A percentile compares a stretch with the other conserved stretches of the same genome.
Conservation (phyloP, 2,797 vertebrate species). For the Rhabdomys pumilio region DNA sequence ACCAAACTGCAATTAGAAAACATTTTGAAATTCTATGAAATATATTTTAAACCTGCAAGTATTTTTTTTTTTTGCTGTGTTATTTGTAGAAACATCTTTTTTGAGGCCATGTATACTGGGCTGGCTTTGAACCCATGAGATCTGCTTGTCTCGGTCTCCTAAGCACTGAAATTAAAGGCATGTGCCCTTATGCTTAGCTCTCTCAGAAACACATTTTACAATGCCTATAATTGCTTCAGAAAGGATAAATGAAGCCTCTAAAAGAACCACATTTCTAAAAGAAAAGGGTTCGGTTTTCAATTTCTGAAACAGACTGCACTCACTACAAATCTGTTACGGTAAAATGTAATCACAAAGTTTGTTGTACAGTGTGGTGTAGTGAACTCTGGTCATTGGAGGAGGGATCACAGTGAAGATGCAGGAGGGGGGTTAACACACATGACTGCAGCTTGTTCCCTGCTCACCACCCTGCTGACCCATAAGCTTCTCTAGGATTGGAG, state of each 20-base stretch:
- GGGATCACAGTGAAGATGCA: not conserved
- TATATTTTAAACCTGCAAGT: conserved; percentile 19
- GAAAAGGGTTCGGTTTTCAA: not conserved
- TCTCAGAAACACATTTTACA: conserved; percentile 28
- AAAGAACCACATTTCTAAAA: not conserved
- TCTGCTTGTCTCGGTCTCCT: not conserved
- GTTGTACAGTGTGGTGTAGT: not conserved
- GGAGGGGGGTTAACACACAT: not conserved
- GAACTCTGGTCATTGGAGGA: not conserved
- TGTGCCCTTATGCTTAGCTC: not conserved
- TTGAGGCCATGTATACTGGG: too few species aligned
- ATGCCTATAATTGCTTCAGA: conserved; percentile 17
- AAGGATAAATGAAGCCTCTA: conserved; percentile 20
- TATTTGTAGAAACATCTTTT: not conserved
- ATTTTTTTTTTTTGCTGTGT: not conserved
- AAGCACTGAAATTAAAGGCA: not conserved
- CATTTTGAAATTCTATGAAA: conserved; percentile 16
- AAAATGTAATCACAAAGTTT: conserved; percentile 9
- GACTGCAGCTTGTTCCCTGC: not conserved
- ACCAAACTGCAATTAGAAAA: not conserved
- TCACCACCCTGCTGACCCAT: not conserved
- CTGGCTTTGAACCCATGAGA: not conserved
- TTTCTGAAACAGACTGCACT: conserved; percentile 3
- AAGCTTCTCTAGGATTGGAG: not conserved
- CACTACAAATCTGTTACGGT: not conserved